Base-by-base conservation (phyloP, 2,888 invertebrate species). In the Pegoplata infirma region DNA sequence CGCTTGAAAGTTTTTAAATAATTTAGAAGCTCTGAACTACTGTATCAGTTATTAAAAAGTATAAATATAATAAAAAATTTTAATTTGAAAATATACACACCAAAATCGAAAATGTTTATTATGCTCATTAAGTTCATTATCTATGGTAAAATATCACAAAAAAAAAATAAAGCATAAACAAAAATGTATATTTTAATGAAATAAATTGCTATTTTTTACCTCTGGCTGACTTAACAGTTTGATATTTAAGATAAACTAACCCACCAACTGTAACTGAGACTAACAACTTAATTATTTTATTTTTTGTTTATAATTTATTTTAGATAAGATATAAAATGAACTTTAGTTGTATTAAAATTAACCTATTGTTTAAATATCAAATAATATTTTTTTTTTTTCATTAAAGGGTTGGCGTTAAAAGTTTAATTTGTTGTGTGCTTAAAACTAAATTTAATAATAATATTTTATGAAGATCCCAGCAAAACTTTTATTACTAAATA, bases 211-310 rank as follows among this genome's bases (percentile, higher is more conserved):
- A n/a, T 59, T 3, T 36, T 53, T 59, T 32, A 17, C 12, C 17
- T 32, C 46, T 47, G 17, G 6, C 19, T 19, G 63, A 64, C 16
- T 64, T 10, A 32, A 7, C 44, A 49, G 40, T 76, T 64, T 64
- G 64, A 71, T 64, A 58, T 76, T 71, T 64, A 69, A 58, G 76
- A 76, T 64, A 66, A 69, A 63, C 63, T 68, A 40, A 58, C n/a
- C 40, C 46, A 71, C 32, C 59, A 36, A 63, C 76, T 49, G 72
- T 55, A 58, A 55, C 67, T 55, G 47, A 56, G 28, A 63, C 49
- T 56, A 73, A 77, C 77, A 73, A 77, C 77, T 77, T 77, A 77
- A 77, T 73, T 73, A 73, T 36, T 36, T 58, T n/a, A n/a, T n/a
- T n/a, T n/a, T n/a, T n/a, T n/a, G n/a, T n/a, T n/a, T n/a, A n/a